A percentile compares a stretch with the other conserved stretches of the same genome.
These are phyloP conservation scores for Chloroceryle inda DNA, from an alignment of 2,797 vertebrate genomes.

Conservation along the genomic window DNA sequence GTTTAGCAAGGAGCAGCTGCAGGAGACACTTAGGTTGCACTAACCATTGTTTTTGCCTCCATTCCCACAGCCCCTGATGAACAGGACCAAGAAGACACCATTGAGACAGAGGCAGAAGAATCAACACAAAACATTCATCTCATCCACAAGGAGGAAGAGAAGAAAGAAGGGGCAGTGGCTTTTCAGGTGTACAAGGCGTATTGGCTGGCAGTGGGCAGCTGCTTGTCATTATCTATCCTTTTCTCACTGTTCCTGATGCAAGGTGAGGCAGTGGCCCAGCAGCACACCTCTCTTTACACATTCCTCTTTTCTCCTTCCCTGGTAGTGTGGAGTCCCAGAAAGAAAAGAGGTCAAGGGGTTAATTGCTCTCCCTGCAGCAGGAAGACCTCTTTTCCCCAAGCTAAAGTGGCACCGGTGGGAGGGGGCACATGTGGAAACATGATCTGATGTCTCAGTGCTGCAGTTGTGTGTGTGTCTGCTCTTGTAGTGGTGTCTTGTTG, in stretches of 20 bases:
- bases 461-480: background rate
- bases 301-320: background rate
- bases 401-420: background rate
- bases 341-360: background rate
- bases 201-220: constrained; percentile 88
- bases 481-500: background rate
- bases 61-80: constrained; percentile 32
- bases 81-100: constrained; percentile 34
- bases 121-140: background rate
- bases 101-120: constrained; percentile 35
- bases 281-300: background rate
- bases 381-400: background rate
- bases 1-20: background rate
- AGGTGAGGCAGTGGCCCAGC: constrained; percentile 79
- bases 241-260: constrained; percentile 93
- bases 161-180: constrained; percentile 89
- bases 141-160: constrained; percentile 86
- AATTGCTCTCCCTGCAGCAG: background rate
- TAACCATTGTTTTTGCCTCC: background rate
- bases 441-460: background rate
- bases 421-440: background rate
- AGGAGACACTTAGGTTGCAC: fast-evolving
- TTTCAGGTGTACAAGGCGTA: constrained; percentile 91
- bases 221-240: constrained; percentile 84
- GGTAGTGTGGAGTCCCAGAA: background rate